Evolutionary conservation across 1,140 invertebrate genomes (phyloP).

Genomic region (Papilio helenus): DNA sequence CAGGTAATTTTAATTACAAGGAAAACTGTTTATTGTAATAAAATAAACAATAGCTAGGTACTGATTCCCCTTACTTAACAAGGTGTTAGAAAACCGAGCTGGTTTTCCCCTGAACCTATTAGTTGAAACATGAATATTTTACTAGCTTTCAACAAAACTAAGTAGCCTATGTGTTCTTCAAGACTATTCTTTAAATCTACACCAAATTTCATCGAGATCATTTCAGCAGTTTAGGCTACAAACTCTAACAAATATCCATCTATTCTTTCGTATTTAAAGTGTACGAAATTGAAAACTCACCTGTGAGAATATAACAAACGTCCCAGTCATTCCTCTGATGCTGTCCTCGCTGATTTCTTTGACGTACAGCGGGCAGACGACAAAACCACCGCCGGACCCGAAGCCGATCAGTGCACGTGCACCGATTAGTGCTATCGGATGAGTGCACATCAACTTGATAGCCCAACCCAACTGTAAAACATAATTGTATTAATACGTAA

Average conservation of each 20-base stretch:
- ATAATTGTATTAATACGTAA: background rate
- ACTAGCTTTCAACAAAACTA: too few species aligned
- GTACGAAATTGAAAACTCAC: constrained; percentile 45
- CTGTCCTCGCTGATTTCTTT: constrained; percentile 78
- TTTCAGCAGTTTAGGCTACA: too few species aligned
- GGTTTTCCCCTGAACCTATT: background rate
- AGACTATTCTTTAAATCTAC: too few species aligned
- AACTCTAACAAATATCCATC: too few species aligned
- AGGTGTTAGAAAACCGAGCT: background rate
- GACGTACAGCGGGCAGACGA: constrained; percentile 75
- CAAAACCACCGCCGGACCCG: constrained; percentile 70
- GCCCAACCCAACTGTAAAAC: constrained; percentile 69
- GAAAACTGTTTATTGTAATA: background rate
- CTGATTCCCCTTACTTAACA: background rate
- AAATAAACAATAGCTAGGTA: background rate
- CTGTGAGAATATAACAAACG: constrained; percentile 77
- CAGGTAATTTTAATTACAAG: background rate
- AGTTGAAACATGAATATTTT: background rate
- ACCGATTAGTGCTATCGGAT: constrained; percentile 67
- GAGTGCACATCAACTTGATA: constrained; percentile 64
- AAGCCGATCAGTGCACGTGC: constrained; percentile 74
- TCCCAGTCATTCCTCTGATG: constrained; percentile 76
- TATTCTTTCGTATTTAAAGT: background rate
- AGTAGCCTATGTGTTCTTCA: too few species aligned
- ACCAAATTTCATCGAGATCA: too few species aligned